Conservation (phyloP, 2,113 vertebrate species). For the Leucoraja erinaceus region DNA sequence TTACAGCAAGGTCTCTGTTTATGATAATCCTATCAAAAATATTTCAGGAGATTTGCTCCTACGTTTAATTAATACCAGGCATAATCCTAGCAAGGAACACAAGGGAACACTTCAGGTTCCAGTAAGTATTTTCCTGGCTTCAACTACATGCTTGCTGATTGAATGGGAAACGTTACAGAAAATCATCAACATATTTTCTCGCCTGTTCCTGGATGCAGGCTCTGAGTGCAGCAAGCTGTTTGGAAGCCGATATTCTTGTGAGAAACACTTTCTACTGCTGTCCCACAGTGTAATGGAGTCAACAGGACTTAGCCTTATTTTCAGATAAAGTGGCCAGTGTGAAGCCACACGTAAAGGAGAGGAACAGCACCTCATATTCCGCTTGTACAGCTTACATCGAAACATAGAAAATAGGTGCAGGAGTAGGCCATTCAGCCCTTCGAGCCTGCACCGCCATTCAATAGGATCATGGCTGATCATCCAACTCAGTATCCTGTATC, state of each 20-base stretch:
- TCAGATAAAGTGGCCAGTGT: background rate
- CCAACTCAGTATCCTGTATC: too few species aligned
- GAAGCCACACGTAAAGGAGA: too few species aligned
- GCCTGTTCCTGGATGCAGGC: background rate
- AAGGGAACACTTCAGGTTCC: conserved; percentile 41
- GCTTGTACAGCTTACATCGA: too few species aligned
- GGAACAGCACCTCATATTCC: too few species aligned
- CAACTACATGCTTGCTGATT: background rate
- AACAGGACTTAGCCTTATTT: background rate
- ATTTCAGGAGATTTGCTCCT: conserved; percentile 44
- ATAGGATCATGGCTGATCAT: too few species aligned
- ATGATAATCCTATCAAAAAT: conserved; percentile 52
- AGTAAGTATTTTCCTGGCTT: conserved; percentile 43
- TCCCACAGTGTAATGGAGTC: background rate
- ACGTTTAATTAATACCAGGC: conserved; percentile 43
- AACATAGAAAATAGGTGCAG: too few species aligned
- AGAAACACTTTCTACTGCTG: background rate
- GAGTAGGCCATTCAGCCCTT: too few species aligned
- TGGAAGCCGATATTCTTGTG: background rate
- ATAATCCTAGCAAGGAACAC: conserved; percentile 12
- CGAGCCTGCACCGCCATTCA: too few species aligned
- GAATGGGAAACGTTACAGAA: conserved; percentile 2
- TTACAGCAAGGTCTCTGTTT: conserved; percentile 50
- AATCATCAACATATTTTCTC: background rate
- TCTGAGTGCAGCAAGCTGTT: background rate